A percentile compares a stretch with the other conserved stretches of the same genome.
Conservation (phyloP, 2,113 vertebrate species). For the Oceanodroma tethys region DNA sequence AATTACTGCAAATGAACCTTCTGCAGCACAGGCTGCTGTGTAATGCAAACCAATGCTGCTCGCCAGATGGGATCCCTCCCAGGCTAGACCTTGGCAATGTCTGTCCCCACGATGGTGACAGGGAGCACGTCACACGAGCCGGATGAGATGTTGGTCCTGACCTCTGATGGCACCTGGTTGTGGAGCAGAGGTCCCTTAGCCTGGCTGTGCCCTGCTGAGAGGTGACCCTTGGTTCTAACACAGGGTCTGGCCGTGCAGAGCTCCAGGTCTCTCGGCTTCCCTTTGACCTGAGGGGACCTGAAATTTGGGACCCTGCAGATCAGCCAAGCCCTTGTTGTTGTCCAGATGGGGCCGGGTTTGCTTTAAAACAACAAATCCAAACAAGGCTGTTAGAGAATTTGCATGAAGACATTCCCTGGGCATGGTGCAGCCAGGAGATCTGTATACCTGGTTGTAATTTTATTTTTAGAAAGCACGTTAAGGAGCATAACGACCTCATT, state of each 20-base stretch:
- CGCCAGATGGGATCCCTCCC: not conserved
- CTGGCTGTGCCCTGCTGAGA: not conserved
- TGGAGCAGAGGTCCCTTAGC: not conserved
- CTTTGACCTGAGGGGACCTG: not conserved
- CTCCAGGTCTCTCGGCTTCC: not conserved
- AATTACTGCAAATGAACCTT: slow-evolving; percentile 33
- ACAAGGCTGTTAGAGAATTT: not conserved
- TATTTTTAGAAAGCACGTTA: slow-evolving; percentile 43
- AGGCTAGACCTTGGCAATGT: not conserved
- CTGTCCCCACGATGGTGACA: not conserved
- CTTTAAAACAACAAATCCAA: not conserved
- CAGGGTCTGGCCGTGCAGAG: not conserved
- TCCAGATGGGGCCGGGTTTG: not conserved
- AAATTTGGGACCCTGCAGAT: not conserved
- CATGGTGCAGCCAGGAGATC: not conserved
- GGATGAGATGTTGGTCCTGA: not conserved
- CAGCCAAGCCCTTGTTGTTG: not conserved
- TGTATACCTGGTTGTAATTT: slow-evolving; percentile 18
- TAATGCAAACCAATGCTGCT: not conserved
- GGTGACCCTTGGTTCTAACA: not conserved
- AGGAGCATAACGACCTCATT: slow-evolving; percentile 28
- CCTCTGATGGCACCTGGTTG: not conserved
- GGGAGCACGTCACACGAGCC: rapidly evolving
- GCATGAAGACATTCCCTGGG: not conserved
- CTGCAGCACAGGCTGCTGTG: slow-evolving; percentile 1